Evolutionary conservation across 2,797 vertebrate genomes (phyloP), one percentile per base, ranked within the genome.

Genomic region (Myotis planiceps): DNA sequence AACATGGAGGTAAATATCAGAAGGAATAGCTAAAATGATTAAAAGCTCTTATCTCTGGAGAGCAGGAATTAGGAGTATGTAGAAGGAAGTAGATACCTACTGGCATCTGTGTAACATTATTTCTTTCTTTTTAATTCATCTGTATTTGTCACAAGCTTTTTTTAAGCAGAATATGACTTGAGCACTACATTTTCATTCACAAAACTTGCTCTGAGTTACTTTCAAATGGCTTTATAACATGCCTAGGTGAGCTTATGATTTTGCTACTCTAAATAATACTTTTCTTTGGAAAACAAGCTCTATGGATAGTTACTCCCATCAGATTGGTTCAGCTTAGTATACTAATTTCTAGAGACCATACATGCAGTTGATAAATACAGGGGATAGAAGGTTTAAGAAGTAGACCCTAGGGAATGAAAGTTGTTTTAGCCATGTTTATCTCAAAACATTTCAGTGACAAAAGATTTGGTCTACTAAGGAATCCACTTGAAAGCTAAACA

Each of bases 11-110:
- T n/a, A 85, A 68, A 81, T 76, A 34, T 27, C 68, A 89, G 13
- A 90, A 81, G n/a, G 65, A 74, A 82, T 32, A 91, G 39, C 42
- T 89, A 69, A 94, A 79, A 66, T 79, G 39, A 66, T 42, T 65
- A 87, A 93, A 87, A 91, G n/a, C 32, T 49, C 39, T 74, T 75
- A 68, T 45, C 25, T 60, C 15, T n/a, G 10, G 63, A 63, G 4
- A 88, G 79, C n/a, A 92, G 63, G 39, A 72, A 79, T 23, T 58
- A 29, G 12, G 39, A 85, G 6, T 25, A 80, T 29, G 13, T 68
- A 85, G 23, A 51, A 66, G 9, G 34, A 82, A 60, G 19, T 16
- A 63, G 39, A 65, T 5, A 85, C 12, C 18, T 80, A 68, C 3
- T 16, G 10, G 32, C 80, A 93, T 93, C 51, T 81, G 19, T 66